Percentiles rank a stretch among this genome's conserved stretches.
Evolutionary conservation across 1,140 invertebrate genomes (phyloP).

Genomic region (Dreissena polymorpha): DNA sequence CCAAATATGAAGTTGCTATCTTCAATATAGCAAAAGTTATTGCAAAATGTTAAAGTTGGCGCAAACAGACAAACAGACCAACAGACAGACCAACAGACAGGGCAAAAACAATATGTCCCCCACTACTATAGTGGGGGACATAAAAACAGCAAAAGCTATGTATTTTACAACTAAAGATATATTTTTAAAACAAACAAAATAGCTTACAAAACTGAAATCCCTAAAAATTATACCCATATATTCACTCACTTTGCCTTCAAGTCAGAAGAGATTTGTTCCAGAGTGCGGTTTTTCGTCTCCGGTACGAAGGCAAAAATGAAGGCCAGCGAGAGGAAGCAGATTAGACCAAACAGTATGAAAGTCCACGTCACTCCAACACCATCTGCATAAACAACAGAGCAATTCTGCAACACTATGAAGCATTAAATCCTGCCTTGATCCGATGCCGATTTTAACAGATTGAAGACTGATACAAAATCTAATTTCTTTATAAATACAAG

Average conservation of each 20-base stretch:
- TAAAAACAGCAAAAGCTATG: too few relatives aligned
- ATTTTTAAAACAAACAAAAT: too few relatives aligned
- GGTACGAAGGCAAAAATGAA: constrained; percentile 66
- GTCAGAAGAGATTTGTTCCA: constrained; percentile 69
- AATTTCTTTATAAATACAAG: not conserved
- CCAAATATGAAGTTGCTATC: too few relatives aligned
- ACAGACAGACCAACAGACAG: too few relatives aligned
- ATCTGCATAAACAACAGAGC: constrained; percentile 58
- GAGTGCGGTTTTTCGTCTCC: constrained; percentile 67
- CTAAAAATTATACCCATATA: too few relatives aligned
- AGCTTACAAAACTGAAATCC: too few relatives aligned
- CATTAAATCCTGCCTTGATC: not conserved
- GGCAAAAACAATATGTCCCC: too few relatives aligned
- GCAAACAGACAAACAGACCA: too few relatives aligned
- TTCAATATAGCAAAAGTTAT: too few relatives aligned
- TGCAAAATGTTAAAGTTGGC: too few relatives aligned
- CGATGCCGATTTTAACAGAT: not conserved
- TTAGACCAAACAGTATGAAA: constrained; percentile 64
- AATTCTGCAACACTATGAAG: not conserved
- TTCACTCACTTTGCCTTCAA: constrained; percentile 63
- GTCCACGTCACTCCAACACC: constrained; percentile 63
- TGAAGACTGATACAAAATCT: not conserved
- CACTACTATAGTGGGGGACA: too few relatives aligned
- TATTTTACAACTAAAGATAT: too few relatives aligned
- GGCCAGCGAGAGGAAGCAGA: constrained; percentile 60